phyloP scores from a whole-genome alignment of 2,797 vertebrate genomes.

The Phalanger gymnotis region DNA sequence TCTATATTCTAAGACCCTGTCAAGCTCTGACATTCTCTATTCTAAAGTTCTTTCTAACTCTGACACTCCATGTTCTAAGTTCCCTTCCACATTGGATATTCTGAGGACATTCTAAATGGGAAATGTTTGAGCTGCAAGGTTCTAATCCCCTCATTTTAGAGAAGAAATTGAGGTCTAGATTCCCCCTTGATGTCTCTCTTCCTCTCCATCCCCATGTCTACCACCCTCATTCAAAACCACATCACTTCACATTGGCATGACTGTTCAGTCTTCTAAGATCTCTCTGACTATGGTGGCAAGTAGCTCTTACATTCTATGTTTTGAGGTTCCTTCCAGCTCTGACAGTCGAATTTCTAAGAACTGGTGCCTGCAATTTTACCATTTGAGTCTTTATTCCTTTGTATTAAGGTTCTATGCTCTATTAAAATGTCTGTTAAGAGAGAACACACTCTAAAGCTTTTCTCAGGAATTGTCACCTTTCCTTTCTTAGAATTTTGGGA shows the following conservation, averaged over 20 bases:
- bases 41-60: neutral
- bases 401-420: neutral
- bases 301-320: neutral
- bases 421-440: neutral
- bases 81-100: neutral
- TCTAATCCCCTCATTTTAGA: neutral
- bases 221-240: neutral
- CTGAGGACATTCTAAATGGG: neutral
- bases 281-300: neutral
- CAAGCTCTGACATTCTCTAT: neutral
- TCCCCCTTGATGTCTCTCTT: neutral
- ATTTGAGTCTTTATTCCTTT: neutral
- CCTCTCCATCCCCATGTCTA: neutral
- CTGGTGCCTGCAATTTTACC: neutral
- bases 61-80: neutral
- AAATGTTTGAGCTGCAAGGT: neutral
- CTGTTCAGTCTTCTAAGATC: neutral
- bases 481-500: neutral
- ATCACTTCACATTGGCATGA: neutral
- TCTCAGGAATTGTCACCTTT: neutral
- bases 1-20: neutral
- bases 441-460: neutral
- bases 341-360: neutral
- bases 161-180: neutral
- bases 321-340: neutral